phyloP scores from a whole-genome alignment of 2,888 invertebrate species.

The Aspidiotus rigidus region DNA sequence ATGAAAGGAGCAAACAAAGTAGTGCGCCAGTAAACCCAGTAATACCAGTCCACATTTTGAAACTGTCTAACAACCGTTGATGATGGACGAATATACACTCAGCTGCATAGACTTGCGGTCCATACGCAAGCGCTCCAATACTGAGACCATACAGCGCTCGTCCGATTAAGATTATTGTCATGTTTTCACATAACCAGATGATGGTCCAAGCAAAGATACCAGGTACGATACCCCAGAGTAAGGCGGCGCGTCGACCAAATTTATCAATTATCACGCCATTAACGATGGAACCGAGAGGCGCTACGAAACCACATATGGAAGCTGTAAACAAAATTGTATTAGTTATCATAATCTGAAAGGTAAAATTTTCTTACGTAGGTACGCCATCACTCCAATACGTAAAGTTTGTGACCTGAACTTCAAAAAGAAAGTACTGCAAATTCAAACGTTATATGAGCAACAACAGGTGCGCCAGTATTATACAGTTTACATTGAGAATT shows the following conservation, averaged over 20 bases:
- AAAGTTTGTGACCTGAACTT: neutral
- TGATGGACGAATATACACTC: conserved; percentile 42
- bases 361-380: neutral
- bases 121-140: conserved; percentile 48
- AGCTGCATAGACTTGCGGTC: conserved; percentile 50
- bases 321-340: neutral
- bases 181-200: conserved; percentile 38
- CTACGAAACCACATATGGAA: conserved; percentile 42
- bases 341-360: neutral
- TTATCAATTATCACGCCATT: conserved; percentile 48
- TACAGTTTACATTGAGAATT: no score
- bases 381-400: neutral
- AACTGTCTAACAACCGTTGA: conserved; percentile 44
- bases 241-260: conserved; percentile 47
- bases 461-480: no score
- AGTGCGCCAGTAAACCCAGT: conserved; percentile 48
- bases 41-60: conserved; percentile 51
- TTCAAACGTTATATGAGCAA: no score
- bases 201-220: conserved; percentile 49
- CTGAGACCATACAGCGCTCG: conserved; percentile 43
- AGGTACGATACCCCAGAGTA: conserved; percentile 46
- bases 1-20: conserved; percentile 48
- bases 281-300: conserved; percentile 49
- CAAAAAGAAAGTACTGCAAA: no score
- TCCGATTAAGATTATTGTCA: conserved; percentile 37